Base-by-base conservation (phyloP, 2,797 vertebrate species). In the Bovichtus variegatus region DNA sequence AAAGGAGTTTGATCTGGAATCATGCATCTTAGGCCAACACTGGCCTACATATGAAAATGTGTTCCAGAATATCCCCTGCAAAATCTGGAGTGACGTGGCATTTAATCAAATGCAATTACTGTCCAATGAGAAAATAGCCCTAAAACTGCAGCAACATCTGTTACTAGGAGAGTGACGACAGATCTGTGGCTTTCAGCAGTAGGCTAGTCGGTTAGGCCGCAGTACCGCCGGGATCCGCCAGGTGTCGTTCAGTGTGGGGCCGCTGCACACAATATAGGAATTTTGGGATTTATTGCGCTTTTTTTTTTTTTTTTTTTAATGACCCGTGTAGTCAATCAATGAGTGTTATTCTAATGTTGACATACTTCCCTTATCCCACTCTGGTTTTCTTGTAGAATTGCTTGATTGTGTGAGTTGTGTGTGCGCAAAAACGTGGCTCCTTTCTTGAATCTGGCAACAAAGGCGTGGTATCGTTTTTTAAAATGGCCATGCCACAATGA, bases 401-500 rank as follows among this genome's bases (percentile, higher is more conserved):
- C 6, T 18, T 49, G 15, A n/a, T 54, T 73, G 18, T 31, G 2
- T 6, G 29, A 27, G 4, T 5, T 10, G 5, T 11, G 23, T n/a
- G 50, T 29, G 69, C 12, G 34, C 19, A 64, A 63, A 83, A 88
- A 85, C 76, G 74, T 85, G 84, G 80, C 80, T 84, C 66, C 71
- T 83, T 83, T 81, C 84, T 83, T 81, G 77, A 84, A 91, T 74
- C 91, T 91, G 83, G 91, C 87, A 94, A 94, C 93, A 95, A 96
- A 95, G 95, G 95, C 94, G 95, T 96, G 95, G 95, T 95, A 74
- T 84, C 69, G 74, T 82, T 83, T 87, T 93, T 75, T 88, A 93
- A 94, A 92, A 95, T 93, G 93, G 93, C 92, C 93, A 90, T 93
- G 90, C 91, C 86, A 88, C 85, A 80, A 81, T 57, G 87, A 75